Evolutionary conservation across 2,113 vertebrate species (phyloP), one percentile per base, ranked within the genome.

Genomic region (Sitta europaea): DNA sequence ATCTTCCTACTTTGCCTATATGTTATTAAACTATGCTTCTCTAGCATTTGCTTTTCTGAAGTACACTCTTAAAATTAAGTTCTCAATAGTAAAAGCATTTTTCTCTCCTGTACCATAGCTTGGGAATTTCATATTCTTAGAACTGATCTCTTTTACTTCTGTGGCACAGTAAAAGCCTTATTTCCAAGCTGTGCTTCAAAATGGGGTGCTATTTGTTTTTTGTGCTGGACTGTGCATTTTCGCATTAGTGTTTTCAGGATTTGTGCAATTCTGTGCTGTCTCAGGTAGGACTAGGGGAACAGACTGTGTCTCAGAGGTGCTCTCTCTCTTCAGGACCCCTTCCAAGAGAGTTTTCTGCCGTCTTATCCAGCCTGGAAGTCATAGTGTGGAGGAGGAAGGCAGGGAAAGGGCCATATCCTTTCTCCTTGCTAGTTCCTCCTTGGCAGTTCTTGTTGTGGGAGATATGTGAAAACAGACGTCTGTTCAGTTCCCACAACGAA

Each of bases 311-410:
- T 96, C 70, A 71, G 70, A 91, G 53, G 61, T 91, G 53, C 54
- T 57, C 48, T 81, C 72, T 94, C 24, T 88, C 75, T 77, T 78
- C 27, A 90, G 28, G 25, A 54, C 47, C 50, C 63, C 54, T 76
- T 95, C 38, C 58, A 61, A 79, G 58, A 74, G 48, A 73, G 62
- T 75, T 92, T 95, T 92, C 42, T 88, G 62, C n/a, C 73, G 54
- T 65, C 29, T 74, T 92, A 85, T 12, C 53, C 91, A 90, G 84
- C 57, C 40, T 85, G 61, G 65, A 72, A 94, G 84, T 80, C 86
- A 42, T 53, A 51, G 40, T 57, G 74, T 82, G 92, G 87, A 95
- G 86, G 88, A 94, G 94, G 73, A 89, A 92, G 89, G 77, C 84
- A 89, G 66, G n/a, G 80, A 87, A 83, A 88, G 80, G 76, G 82